Conservation (phyloP, 2,113 vertebrate genomes). For the Okapia johnstoni region DNA sequence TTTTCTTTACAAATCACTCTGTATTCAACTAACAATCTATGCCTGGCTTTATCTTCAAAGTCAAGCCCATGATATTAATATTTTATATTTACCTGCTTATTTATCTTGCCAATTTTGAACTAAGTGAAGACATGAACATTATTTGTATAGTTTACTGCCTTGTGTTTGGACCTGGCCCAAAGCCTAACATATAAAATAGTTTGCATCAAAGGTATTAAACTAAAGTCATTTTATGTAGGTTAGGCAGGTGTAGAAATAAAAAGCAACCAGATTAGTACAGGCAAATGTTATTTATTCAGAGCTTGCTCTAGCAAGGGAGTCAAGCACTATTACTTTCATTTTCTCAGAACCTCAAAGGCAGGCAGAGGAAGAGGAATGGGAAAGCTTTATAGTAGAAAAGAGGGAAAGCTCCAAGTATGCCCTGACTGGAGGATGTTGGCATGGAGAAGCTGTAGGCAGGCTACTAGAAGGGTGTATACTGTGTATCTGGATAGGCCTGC, state of each 20-base stretch:
- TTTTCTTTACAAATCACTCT: not conserved
- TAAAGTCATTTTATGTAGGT: not conserved
- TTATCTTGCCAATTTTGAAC: not conserved
- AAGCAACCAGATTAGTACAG: not conserved
- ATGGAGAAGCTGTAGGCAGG: not conserved
- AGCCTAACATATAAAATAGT: not conserved
- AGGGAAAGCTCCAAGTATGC: not conserved
- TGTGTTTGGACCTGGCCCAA: not conserved
- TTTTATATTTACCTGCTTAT: not conserved
- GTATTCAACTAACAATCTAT: not conserved
- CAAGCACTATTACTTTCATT: not conserved
- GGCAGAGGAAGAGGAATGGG: not conserved
- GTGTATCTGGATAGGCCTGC: not conserved
- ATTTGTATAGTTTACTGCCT: not conserved
- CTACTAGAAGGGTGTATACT: not conserved
- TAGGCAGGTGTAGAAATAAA: not conserved
- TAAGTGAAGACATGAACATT: not conserved
- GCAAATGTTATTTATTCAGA: not conserved
- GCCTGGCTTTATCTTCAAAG: not conserved
- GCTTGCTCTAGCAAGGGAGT: not conserved
- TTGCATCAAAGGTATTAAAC: not conserved
- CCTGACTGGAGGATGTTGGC: not conserved
- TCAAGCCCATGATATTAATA: not conserved
- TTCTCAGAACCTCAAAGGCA: not conserved
- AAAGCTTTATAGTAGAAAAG: not conserved